A percentile compares a stretch with the other conserved stretches of the same genome.
phyloP scores from a whole-genome alignment of 2,113 vertebrate genomes.

The Ochotona curzoniae region DNA sequence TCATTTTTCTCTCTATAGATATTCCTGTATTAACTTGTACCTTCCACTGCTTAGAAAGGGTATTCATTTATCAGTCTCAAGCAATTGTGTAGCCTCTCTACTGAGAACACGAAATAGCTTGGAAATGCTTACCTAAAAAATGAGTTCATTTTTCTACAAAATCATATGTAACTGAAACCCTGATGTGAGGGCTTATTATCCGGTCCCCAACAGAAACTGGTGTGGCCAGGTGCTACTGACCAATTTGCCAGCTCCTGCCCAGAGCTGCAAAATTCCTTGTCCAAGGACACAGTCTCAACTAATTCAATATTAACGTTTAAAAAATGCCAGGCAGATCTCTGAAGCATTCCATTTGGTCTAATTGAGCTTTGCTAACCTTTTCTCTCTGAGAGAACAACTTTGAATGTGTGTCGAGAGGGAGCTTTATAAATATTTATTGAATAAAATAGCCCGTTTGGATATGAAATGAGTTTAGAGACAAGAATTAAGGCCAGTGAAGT shows the following conservation, averaged over 20 bases:
- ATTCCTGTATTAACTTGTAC: background rate
- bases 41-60: background rate
- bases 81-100: background rate
- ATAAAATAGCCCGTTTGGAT: conserved; percentile 75
- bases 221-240: conserved; percentile 35
- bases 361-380: conserved; percentile 81
- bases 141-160: background rate
- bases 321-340: conserved; percentile 64
- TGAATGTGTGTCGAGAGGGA: conserved; percentile 69
- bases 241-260: conserved; percentile 22
- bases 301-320: conserved; percentile 40
- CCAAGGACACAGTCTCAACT: conserved; percentile 61
- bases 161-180: background rate
- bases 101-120: background rate
- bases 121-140: conserved; percentile 51
- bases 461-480: conserved; percentile 72
- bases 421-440: conserved; percentile 82
- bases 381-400: conserved; percentile 75
- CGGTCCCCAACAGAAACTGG: background rate
- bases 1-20: background rate
- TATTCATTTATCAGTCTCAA: background rate
- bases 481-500: conserved; percentile 65
- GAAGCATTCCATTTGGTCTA: conserved; percentile 72
- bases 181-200: conserved; percentile 40
- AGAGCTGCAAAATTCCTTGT: conserved; percentile 67